Conservation (phyloP, 2,113 vertebrate species). For the Orthochromis malagaraziensis region DNA sequence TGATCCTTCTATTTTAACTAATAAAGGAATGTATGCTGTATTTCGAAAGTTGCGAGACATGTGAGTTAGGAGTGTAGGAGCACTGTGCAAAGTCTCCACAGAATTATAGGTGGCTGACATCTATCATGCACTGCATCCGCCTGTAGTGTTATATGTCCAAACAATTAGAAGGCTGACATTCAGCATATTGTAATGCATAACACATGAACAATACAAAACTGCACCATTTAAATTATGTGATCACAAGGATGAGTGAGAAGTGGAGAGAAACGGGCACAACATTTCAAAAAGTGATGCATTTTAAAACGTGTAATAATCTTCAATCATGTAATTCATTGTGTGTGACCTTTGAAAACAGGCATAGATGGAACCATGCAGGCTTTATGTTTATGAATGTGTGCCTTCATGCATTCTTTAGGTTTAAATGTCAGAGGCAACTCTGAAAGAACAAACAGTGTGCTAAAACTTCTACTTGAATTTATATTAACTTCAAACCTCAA, state of each 20-base stretch:
- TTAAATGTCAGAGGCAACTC: not conserved
- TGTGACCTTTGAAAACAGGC: not conserved
- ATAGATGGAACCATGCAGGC: not conserved
- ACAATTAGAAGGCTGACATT: slow-evolving; percentile 20
- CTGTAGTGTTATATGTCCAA: slow-evolving; percentile 5
- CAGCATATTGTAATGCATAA: slow-evolving; percentile 32
- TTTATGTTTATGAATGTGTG: not conserved
- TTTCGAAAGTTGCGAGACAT: not conserved
- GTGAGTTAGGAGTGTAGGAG: not conserved
- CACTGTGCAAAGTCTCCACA: not conserved
- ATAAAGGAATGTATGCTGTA: not conserved
- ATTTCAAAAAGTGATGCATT: not conserved
- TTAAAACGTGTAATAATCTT: not conserved
- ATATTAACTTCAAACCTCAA: not conserved
- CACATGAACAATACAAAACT: slow-evolving; percentile 14
- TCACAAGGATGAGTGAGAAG: not conserved
- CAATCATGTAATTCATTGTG: not conserved
- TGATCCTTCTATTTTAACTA: not conserved
- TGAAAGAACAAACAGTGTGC: not conserved
- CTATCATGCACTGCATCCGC: not conserved
- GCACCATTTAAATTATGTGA: not conserved
- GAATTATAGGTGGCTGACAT: not conserved
- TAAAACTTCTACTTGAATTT: not conserved
- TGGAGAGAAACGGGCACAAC: not conserved
- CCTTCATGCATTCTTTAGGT: not conserved